A percentile compares a stretch with the other conserved stretches of the same genome.
Evolutionary conservation across 2,797 vertebrate species (phyloP).

Genomic region (Gymnocypris eckloni): DNA sequence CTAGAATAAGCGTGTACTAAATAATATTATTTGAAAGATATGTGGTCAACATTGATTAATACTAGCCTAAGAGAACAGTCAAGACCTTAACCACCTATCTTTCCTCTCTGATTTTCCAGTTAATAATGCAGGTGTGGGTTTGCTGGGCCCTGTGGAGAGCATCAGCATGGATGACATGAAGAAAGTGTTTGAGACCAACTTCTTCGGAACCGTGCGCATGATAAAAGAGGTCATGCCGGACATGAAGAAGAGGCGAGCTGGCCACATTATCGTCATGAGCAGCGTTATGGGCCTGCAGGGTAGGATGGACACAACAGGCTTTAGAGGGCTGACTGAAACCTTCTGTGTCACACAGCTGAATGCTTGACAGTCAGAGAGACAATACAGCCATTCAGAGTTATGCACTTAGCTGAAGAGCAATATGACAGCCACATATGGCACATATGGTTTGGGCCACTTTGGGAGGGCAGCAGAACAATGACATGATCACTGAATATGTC

Average conservation of each 20-base stretch:
- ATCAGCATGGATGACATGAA: slow-evolving; percentile 89
- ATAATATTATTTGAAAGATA: neutral
- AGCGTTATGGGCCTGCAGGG: slow-evolving; percentile 96
- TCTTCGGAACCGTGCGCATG: slow-evolving; percentile 90
- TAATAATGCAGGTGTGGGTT: slow-evolving; percentile 91
- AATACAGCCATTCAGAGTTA: slow-evolving; percentile 16
- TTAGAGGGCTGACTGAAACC: neutral
- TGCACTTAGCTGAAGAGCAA: slow-evolving; percentile 4
- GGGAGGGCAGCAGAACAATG: neutral
- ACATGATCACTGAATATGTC: neutral
- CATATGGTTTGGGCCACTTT: neutral
- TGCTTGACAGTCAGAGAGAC: slow-evolving; percentile 27
- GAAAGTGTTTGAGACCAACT: slow-evolving; percentile 91
- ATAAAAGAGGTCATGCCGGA: slow-evolving; percentile 90
- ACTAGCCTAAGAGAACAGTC: neutral
- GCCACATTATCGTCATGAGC: slow-evolving; percentile 94
- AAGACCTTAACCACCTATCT: neutral
- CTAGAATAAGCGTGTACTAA: neutral
- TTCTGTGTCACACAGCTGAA: slow-evolving; percentile 24
- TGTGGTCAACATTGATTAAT: neutral
- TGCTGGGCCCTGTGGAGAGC: slow-evolving; percentile 89
- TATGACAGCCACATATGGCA: neutral
- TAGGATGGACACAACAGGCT: slow-evolving; percentile 60
- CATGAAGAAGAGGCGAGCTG: slow-evolving; percentile 87
- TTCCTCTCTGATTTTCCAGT: slow-evolving; percentile 72